Percentiles rank a stretch among this genome's conserved stretches.
These are phyloP conservation scores for Candidula unifasciata DNA, from an alignment of 2,888 invertebrate genomes.

Conservation along the genomic window DNA sequence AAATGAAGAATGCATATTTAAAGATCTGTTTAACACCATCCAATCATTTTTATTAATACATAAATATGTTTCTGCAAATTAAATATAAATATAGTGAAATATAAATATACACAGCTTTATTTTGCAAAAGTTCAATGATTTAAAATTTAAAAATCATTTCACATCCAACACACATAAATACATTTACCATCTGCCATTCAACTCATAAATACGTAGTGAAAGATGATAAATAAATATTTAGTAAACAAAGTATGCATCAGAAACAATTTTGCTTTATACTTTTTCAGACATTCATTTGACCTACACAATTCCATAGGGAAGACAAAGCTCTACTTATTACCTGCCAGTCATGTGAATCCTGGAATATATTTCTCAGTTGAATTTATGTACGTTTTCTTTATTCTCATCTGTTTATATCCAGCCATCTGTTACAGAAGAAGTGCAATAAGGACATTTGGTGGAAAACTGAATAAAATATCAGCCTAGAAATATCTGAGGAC, in stretches of 20 bases:
- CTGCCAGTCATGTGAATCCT: too few relatives aligned
- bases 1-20: background rate
- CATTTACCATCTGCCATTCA: background rate
- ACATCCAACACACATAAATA: background rate
- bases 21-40: too few relatives aligned
- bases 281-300: background rate
- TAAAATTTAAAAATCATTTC: background rate
- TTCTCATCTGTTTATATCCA: too few relatives aligned
- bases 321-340: too few relatives aligned
- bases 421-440: too few relatives aligned
- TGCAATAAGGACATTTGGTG: too few relatives aligned
- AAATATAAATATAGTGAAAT: constrained; percentile 12
- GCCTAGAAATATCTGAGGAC: too few relatives aligned
- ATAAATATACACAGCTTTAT: constrained; percentile 8
- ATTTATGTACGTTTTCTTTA: too few relatives aligned
- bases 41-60: too few relatives aligned
- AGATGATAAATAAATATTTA: background rate
- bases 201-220: background rate
- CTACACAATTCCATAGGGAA: too few relatives aligned
- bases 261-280: background rate
- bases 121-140: background rate
- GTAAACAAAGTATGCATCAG: background rate
- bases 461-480: too few relatives aligned
- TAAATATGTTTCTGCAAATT: background rate
- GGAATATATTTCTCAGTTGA: too few relatives aligned